Percentiles rank a stretch among this genome's conserved stretches.
Conservation (phyloP, 2,888 invertebrate species). For the Apodemia zela region DNA sequence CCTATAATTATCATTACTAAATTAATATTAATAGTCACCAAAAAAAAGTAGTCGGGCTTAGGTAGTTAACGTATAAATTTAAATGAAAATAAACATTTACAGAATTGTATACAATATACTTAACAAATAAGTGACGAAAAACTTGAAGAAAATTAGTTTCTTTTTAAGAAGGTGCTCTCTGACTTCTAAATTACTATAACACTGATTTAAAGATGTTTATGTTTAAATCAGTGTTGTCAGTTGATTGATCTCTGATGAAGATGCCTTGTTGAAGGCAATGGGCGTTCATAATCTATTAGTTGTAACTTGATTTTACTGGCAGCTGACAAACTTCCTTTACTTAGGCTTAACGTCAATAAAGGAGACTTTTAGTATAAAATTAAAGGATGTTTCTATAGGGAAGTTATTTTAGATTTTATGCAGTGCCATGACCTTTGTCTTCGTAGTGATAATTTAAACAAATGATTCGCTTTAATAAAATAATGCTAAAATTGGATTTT, state of each 20-base stretch:
- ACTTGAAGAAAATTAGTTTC: no score
- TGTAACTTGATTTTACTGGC: constrained; percentile 34
- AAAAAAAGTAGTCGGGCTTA: no score
- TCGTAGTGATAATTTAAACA: neutral
- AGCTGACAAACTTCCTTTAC: constrained; percentile 36
- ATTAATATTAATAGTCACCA: no score
- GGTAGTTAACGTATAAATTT: no score
- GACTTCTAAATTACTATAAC: no score
- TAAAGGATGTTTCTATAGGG: neutral
- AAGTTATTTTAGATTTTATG: neutral
- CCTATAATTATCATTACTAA: no score
- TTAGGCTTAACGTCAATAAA: constrained; percentile 5
- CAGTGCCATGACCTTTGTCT: neutral
- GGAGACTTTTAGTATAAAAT: neutral
- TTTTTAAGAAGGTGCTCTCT: no score
- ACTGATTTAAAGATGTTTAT: no score
- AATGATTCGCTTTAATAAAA: neutral
- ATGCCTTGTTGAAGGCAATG: constrained; percentile 20
- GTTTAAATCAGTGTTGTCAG: neutral
- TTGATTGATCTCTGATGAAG: neutral
- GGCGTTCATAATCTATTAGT: constrained; percentile 34
- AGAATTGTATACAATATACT: no score
- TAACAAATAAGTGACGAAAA: no score
- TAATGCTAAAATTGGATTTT: neutral
- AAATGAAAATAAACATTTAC: no score